Percentiles rank a stretch among this genome's conserved stretches.
Evolutionary conservation across 2,888 invertebrate species (phyloP).

Genomic region (Punctoribates punctum): DNA sequence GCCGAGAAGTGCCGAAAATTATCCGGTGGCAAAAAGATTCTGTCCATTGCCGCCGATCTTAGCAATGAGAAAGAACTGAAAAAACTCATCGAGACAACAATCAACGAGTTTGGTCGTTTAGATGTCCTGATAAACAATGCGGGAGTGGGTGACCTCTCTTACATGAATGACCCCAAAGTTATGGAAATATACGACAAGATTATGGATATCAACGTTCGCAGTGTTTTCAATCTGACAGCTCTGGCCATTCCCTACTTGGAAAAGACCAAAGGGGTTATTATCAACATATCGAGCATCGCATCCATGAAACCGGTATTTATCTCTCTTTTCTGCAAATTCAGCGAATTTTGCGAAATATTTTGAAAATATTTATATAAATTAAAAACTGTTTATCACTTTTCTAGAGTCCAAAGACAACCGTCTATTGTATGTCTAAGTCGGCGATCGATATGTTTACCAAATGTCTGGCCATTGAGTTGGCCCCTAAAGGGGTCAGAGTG

Average conservation of each 20-base stretch:
- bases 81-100: neutral
- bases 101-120: neutral
- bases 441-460: neutral
- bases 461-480: neutral
- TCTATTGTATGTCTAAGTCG: neutral
- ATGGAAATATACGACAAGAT: neutral
- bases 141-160: neutral
- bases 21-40: neutral
- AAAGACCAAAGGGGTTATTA: neutral
- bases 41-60: neutral
- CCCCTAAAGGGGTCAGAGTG: neutral
- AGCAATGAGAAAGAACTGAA: neutral
- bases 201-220: neutral
- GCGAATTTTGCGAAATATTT: no score
- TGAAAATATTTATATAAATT: no score
- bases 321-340: neutral
- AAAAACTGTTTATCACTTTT: neutral
- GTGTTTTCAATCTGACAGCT: neutral
- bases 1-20: neutral
- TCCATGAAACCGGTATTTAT: neutral
- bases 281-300: neutral
- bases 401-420: neutral
- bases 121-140: conserved; percentile 16
- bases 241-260: neutral
- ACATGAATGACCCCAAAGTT: neutral